Base-by-base conservation (phyloP, 2,797 vertebrate species). In the Enteromius argenteus region DNA sequence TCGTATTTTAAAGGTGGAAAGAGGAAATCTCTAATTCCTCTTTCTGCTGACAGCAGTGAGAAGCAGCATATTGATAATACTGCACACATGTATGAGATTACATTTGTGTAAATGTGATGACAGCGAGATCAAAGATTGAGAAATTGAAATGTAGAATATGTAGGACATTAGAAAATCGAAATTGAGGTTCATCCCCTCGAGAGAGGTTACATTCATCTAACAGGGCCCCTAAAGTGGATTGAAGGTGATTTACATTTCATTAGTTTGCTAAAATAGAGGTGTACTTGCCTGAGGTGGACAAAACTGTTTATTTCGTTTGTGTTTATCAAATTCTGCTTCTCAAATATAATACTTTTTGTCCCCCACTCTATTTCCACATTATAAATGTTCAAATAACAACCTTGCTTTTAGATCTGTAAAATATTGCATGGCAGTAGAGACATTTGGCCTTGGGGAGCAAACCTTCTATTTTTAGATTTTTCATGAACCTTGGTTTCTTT, bases 301-400 rank as follows among this genome's bases (percentile, higher is more conserved):
- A 17, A 64, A 32, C 60, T 32, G 60, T 64, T 64, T 32, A 8
- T 64, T 64, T 64, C 0, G 6, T 64, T 64, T 64, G 60, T 62
- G 30, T 11, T 23, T 58, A 23, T 58, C n/a, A 35, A 27, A 49
- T 58, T 49, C 30, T 17, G 68, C n/a, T 69, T 67, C 73, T 67
- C 71, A 80, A 60, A 64, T 42, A 79, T 32, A 66, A 42, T 67
- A 46, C 44, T 35, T 58, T 87, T 88, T 86, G 76, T 84, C 77
- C 64, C 32, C 32, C 39, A 5, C 6, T 58, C 27, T 51, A 37
- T 73, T 72, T 74, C 49, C 19, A 9, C 27, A 51, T 74, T 83
- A 72, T 86, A 83, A 81, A 84, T 86, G 80, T 77, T 84, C 64
- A 75, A 80, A 84, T 87, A 85, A 75, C 81, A 77, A 46, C 68